Conservation (phyloP, 2,888 invertebrate species). For the Idaea straminata region DNA sequence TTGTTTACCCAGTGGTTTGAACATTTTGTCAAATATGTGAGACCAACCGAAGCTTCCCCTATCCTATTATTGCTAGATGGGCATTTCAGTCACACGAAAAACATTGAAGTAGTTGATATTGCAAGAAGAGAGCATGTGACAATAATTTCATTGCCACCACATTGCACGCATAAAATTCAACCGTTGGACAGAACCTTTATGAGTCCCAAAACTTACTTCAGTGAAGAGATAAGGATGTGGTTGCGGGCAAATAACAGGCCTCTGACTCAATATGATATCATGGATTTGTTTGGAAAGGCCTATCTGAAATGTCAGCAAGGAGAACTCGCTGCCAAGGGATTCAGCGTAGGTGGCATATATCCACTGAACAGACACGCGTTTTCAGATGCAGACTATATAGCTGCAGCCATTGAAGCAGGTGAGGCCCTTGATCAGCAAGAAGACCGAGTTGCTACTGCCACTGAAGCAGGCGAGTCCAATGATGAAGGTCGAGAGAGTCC, state of each 20-base stretch:
- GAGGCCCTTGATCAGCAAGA: conserved; percentile 8
- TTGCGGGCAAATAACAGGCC: conserved; percentile 20
- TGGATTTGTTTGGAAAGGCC: conserved; percentile 26
- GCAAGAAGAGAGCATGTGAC: conserved; percentile 12
- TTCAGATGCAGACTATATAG: conserved; percentile 8
- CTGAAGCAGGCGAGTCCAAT: conserved; percentile 3
- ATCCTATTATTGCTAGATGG: conserved; percentile 31
- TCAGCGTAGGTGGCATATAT: conserved; percentile 19
- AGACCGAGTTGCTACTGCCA: conserved; percentile 2
- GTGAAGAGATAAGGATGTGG: conserved; percentile 33
- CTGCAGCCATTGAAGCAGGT: conserved; percentile 7
- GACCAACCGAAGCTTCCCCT: conserved; percentile 26
- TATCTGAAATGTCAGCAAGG: conserved; percentile 21
- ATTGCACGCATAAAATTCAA: conserved; percentile 8
- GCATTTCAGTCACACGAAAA: conserved; percentile 27
- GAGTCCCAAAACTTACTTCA: conserved; percentile 6
- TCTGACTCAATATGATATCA: conserved; percentile 21
- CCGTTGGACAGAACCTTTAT: conserved; percentile 6
- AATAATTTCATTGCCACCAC: conserved; percentile 8
- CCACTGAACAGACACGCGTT: conserved; percentile 3
- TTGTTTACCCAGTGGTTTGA: conserved; percentile 20
- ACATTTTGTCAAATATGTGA: conserved; percentile 13
- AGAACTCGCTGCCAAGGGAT: conserved; percentile 25
- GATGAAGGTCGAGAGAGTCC: conserved; percentile 8
- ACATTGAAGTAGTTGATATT: conserved; percentile 24